These are phyloP conservation scores for Gambelia wislizenii DNA, from an alignment of 2,797 vertebrate genomes.

Conservation along the genomic window DNA sequence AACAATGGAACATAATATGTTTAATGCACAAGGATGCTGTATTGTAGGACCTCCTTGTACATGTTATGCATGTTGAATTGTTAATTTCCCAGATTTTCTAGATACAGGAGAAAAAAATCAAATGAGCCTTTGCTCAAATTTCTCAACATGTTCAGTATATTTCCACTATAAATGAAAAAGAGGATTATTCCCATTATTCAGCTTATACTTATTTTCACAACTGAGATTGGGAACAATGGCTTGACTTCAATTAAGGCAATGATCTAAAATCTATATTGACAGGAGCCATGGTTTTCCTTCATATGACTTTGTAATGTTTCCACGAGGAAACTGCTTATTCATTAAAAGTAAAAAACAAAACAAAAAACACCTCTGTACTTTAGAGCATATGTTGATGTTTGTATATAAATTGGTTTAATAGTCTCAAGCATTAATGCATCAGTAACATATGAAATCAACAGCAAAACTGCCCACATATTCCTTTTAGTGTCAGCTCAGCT, in stretches of 20 bases:
- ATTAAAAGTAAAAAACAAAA: not conserved
- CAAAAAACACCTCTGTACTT: not conserved
- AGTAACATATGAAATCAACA: not conserved
- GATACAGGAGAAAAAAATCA: not conserved
- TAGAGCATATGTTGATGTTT: not conserved
- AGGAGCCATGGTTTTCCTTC: not conserved
- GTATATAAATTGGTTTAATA: not conserved
- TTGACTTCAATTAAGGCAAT: not conserved
- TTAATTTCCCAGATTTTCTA: not conserved
- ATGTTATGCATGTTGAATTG: not conserved
- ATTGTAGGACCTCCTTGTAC: not conserved
- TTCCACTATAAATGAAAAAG: not conserved
- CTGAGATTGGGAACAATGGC: not conserved
- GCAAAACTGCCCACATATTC: not conserved
- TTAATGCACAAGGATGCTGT: not conserved
- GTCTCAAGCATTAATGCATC: not conserved
- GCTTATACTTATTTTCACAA: not conserved
- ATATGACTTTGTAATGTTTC: not conserved
- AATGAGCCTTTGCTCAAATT: not conserved
- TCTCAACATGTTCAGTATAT: not conserved
- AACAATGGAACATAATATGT: not conserved
- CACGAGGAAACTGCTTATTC: not conserved
- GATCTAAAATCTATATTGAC: not conserved
- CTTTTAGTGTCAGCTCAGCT: conserved; percentile 5
- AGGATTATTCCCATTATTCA: not conserved